These are phyloP conservation scores for Dromaius novaehollandiae DNA, from an alignment of 2,113 vertebrate genomes.

Conservation along the genomic window DNA sequence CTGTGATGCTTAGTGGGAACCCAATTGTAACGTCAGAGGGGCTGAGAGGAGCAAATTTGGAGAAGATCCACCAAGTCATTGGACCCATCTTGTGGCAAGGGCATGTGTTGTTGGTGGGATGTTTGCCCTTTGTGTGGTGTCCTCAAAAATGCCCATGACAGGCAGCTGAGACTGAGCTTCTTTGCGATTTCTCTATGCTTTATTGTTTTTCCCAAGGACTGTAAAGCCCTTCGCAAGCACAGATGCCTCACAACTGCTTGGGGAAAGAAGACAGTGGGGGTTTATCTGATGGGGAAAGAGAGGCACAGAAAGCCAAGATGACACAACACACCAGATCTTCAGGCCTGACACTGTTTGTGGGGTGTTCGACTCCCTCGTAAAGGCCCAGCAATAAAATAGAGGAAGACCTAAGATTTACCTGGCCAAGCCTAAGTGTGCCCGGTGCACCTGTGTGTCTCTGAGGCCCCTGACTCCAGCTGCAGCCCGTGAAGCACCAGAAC, in stretches of 20 bases:
- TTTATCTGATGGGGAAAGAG: background rate
- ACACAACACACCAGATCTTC: background rate
- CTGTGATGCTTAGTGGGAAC: background rate
- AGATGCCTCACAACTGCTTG: background rate
- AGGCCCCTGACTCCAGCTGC: background rate
- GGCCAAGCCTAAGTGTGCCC: background rate
- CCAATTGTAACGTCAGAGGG: background rate
- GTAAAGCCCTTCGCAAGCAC: background rate
- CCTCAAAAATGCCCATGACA: background rate
- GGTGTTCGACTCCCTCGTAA: background rate
- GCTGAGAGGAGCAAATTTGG: background rate
- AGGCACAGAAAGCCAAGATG: background rate
- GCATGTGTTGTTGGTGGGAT: background rate
- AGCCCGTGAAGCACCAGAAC: background rate
- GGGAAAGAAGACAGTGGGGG: accelerated
- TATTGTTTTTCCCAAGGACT: background rate
- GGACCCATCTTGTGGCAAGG: background rate
- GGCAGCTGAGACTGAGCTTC: background rate
- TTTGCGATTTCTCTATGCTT: background rate
- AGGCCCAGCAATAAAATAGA: background rate
- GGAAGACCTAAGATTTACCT: slow-evolving; percentile 11
- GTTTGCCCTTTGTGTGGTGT: background rate
- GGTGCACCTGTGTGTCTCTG: background rate
- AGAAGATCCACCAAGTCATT: background rate
- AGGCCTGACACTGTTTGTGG: background rate